Percentiles rank a stretch among this genome's conserved stretches.
Evolutionary conservation across 37 sponge, comb jelly and placozoan genomes (phyloP).

Genomic region (Haliclona indistincta): DNA sequence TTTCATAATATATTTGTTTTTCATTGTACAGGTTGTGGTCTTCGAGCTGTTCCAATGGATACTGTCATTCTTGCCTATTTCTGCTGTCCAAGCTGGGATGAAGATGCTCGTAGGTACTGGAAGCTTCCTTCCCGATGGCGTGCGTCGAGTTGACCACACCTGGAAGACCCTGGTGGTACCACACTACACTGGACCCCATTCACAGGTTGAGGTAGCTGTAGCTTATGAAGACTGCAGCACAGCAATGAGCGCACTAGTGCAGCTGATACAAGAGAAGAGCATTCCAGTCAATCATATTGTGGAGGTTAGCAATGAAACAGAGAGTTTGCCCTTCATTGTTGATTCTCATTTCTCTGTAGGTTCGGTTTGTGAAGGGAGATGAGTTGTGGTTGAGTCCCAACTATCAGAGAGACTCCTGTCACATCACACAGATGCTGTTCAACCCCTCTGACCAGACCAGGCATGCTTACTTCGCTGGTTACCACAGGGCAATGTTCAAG

Average conservation of each 20-base stretch:
- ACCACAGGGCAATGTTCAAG: neutral
- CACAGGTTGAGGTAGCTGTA: slow-evolving; percentile 54
- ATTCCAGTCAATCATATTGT: slow-evolving; percentile 56
- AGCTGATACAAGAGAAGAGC: neutral
- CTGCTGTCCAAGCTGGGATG: slow-evolving; percentile 19
- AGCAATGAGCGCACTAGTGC: slow-evolving; percentile 30
- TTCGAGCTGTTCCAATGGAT: slow-evolving; percentile 27
- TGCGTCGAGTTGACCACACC: slow-evolving; percentile 44
- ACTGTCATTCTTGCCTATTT: slow-evolving; percentile 30
- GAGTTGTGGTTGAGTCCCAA: slow-evolving; percentile 41
- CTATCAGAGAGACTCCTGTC: slow-evolving; percentile 49
- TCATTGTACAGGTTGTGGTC: neutral
- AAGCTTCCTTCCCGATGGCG: slow-evolving; percentile 24
- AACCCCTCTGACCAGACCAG: slow-evolving; percentile 5
- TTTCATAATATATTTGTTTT: neutral
- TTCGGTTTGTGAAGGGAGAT: slow-evolving; percentile 62
- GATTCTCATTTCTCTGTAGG: slow-evolving; percentile 17
- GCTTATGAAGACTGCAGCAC: slow-evolving; percentile 25
- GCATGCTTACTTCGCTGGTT: neutral
- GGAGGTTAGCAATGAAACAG: slow-evolving; percentile 47
- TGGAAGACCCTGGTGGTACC: slow-evolving; percentile 55
- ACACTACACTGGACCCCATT: slow-evolving; percentile 23
- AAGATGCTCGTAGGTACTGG: slow-evolving; percentile 22
- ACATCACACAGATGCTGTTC: slow-evolving; percentile 39
- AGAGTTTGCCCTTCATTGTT: neutral